A percentile compares a stretch with the other conserved stretches of the same genome.
Conservation (phyloP, 2,888 invertebrate genomes). For the Parnassius orleans region DNA sequence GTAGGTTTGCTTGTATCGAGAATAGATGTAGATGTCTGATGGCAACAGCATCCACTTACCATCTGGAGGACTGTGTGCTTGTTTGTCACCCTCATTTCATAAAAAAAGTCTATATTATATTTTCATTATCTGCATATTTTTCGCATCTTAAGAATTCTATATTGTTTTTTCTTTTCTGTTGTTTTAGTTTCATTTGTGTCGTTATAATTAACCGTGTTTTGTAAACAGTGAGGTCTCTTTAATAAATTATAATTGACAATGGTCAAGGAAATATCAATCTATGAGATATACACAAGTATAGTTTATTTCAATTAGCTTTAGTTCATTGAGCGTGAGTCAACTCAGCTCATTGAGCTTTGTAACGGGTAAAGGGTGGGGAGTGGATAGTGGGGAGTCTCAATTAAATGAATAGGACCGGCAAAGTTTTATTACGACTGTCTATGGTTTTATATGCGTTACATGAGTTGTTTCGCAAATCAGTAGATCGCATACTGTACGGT, state of each 20-base stretch:
- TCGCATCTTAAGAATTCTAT: no score
- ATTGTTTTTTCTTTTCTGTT: no score
- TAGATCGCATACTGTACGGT: no score
- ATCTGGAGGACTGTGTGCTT: no score
- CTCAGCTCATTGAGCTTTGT: conserved; percentile 60
- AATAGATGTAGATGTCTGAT: no score
- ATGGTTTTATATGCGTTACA: neutral
- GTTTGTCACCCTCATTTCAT: no score
- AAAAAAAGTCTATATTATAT: no score
- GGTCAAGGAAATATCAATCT: conserved; percentile 34
- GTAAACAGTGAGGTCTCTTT: conserved; percentile 11
- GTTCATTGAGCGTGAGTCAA: conserved; percentile 73
- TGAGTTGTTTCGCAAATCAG: neutral
- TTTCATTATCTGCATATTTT: no score
- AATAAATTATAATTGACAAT: conserved; percentile 13
- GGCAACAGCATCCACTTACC: no score
- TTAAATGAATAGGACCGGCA: conserved; percentile 53
- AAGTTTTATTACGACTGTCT: neutral
- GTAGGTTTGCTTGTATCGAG: no score
- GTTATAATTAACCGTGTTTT: neutral
- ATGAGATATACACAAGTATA: conserved; percentile 49
- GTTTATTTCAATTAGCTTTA: conserved; percentile 68
- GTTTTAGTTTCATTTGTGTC: neutral
- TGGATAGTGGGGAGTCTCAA: conserved; percentile 25
- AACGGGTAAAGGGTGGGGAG: conserved; percentile 33